Evolutionary conservation across 2,797 vertebrate genomes (phyloP).

Genomic region (Pseudocheirus occidentalis): DNA sequence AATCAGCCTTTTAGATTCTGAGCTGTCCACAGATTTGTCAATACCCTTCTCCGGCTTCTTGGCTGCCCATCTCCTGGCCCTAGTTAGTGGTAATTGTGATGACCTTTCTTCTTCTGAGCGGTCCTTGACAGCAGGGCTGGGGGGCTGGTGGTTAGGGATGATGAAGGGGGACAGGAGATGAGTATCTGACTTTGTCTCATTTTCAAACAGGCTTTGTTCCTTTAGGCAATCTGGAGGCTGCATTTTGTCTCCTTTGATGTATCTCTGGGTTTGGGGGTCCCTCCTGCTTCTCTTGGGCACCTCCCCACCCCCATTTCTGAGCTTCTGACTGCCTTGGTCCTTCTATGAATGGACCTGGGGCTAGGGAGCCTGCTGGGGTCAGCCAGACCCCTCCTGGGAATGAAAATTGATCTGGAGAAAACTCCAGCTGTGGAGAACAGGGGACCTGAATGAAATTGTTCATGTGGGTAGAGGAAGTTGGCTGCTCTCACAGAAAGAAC

Average conservation of each 20-base stretch:
- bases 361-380: no score
- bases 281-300: no score
- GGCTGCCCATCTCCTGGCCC: neutral
- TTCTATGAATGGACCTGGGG: neutral
- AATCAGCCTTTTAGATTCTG: neutral
- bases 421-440: neutral
- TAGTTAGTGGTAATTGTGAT: neutral
- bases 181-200: neutral
- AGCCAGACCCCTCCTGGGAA: no score
- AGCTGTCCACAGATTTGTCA: neutral
- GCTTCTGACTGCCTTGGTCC: neutral
- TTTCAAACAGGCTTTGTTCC: neutral
- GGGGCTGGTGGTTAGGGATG: no score
- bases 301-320: neutral
- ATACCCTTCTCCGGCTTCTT: neutral
- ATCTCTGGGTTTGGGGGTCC: neutral
- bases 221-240: neutral
- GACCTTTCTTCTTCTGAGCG: neutral
- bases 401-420: no score
- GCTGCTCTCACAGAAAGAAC: neutral
- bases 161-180: neutral
- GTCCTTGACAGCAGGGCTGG: neutral
- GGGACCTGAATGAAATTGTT: no score
- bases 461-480: no score
- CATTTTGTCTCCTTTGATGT: neutral